Evolutionary conservation across 1,140 invertebrate genomes (phyloP).

Genomic region (Pogonomyrmex barbatus): DNA sequence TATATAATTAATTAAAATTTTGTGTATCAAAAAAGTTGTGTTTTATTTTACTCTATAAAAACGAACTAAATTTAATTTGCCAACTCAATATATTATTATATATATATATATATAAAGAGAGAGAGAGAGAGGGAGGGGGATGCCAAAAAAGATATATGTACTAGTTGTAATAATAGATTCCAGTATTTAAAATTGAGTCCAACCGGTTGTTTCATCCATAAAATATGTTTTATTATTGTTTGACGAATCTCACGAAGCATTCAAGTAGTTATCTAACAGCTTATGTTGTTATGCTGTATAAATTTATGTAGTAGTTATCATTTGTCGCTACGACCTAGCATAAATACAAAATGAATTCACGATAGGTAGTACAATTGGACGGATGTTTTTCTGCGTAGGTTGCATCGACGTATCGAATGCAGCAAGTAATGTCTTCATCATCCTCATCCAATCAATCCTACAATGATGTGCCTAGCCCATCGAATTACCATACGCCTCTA

Average conservation of each 20-base stretch:
- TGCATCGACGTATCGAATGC: constrained; percentile 25
- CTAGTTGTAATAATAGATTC: not conserved
- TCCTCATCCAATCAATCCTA: constrained; percentile 79
- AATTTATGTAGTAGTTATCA: constrained; percentile 13
- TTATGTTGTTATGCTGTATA: not conserved
- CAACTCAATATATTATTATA: not conserved
- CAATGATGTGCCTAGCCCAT: constrained; percentile 75
- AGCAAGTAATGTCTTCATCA: constrained; percentile 70
- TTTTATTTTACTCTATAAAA: too few species aligned
- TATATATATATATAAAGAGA: not conserved
- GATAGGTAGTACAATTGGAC: not conserved
- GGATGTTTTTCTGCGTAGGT: constrained; percentile 23
- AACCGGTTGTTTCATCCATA: not conserved
- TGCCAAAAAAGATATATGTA: not conserved
- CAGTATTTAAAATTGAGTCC: not conserved
- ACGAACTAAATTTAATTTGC: too few species aligned
- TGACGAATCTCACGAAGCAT: not conserved
- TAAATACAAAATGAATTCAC: constrained; percentile 27
- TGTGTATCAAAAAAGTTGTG: too few species aligned
- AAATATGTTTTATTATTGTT: constrained; percentile 24
- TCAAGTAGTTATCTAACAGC: not conserved
- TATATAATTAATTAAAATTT: too few species aligned
- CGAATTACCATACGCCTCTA: constrained; percentile 66
- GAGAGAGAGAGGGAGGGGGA: too few species aligned
- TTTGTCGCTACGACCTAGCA: not conserved